Percentiles rank a stretch among this genome's conserved stretches.
phyloP scores from a whole-genome alignment of 2,888 invertebrate genomes.

The Synanthedon formicaeformis region DNA sequence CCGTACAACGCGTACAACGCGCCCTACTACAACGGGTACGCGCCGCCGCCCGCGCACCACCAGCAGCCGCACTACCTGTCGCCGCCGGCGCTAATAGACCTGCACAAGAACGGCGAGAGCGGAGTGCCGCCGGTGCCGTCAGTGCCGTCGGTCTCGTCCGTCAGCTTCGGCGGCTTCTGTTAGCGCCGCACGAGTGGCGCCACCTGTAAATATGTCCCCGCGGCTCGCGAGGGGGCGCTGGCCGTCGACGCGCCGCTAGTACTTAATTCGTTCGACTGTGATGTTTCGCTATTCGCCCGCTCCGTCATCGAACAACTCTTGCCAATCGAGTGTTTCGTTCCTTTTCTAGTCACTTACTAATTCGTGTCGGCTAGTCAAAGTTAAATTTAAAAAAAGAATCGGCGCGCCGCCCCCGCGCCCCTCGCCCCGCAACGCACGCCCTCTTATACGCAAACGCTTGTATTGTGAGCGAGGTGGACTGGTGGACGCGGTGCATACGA shows the following conservation, averaged over 20 bases:
- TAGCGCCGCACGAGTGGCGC: slow-evolving; percentile 23
- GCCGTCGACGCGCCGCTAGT: slow-evolving; percentile 12
- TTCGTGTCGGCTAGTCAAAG: slow-evolving; percentile 64
- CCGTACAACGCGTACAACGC: slow-evolving; percentile 35
- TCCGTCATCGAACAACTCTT: slow-evolving; percentile 37
- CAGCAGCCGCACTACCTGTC: slow-evolving; percentile 60
- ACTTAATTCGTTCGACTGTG: slow-evolving; percentile 35
- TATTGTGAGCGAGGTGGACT: no score
- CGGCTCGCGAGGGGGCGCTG: slow-evolving; percentile 8
- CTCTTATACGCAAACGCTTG: no score
- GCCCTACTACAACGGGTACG: slow-evolving; percentile 62
- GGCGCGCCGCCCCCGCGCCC: not conserved
- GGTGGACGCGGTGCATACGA: no score
- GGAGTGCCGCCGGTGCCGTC: slow-evolving; percentile 39
- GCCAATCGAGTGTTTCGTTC: slow-evolving; percentile 57
- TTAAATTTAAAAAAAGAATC: slow-evolving; percentile 1
- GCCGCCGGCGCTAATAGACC: slow-evolving; percentile 52
- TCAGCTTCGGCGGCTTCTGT: slow-evolving; percentile 66
- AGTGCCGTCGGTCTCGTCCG: slow-evolving; percentile 57
- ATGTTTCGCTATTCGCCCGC: slow-evolving; percentile 21
- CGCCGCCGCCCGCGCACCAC: slow-evolving; percentile 58
- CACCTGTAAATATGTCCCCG: slow-evolving; percentile 4
- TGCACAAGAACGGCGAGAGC: slow-evolving; percentile 55
- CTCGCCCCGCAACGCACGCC: no score
- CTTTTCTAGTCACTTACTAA: slow-evolving; percentile 64